Base-by-base conservation (phyloP, 2,113 vertebrate genomes). In the Anguilla rostrata region DNA sequence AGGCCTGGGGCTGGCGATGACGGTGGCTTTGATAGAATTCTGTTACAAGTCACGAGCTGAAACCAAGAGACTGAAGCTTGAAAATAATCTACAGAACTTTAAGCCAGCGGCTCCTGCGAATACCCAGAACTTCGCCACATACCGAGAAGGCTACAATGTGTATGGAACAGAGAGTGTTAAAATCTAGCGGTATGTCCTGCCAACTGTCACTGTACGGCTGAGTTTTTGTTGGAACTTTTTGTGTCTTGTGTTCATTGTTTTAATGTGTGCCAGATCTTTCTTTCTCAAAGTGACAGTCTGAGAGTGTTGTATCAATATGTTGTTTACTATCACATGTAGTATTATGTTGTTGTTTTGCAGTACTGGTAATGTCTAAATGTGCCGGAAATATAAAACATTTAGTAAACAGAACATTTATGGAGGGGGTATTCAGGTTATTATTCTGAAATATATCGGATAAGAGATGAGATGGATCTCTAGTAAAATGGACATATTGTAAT, bases 111-210 rank as follows among this genome's bases (percentile, higher is more conserved):
- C 97, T 60, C 94, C 97, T 63, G 94, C 97, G 93, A 98, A 97
- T 92, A 96, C 96, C 89, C 98, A 99, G 96, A 98, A 98, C 95
- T 99, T 98, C 20, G 97, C 98, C 91, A 99, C 98, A 46, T 99
- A 99, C 96, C 96, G 98, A 94, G 98, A 99, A 97, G 98, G 98
- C 93, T 99, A 99, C 96, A 99, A 99, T 82, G 98, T 99, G 94
- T 99, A 99, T 81, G 98, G 98, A 94, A 99, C 97, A 94, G 98
- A 99, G 92, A 99, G 98, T 91, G 97, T 99, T 94, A 99, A 99
- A 93, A 99, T 99, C 93, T 99, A 98, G 95, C 92, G 97, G 97
- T 98, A 96, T 49, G 95, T 90, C 90, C 87, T 85, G 78, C 60
- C 14, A 16, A 26, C n/a, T 34, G 8, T 29, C 71, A 20, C 8